A percentile compares a stretch with the other conserved stretches of the same genome.
phyloP scores from a whole-genome alignment of 2,888 invertebrate genomes.

The Lithophane semibrunnea region DNA sequence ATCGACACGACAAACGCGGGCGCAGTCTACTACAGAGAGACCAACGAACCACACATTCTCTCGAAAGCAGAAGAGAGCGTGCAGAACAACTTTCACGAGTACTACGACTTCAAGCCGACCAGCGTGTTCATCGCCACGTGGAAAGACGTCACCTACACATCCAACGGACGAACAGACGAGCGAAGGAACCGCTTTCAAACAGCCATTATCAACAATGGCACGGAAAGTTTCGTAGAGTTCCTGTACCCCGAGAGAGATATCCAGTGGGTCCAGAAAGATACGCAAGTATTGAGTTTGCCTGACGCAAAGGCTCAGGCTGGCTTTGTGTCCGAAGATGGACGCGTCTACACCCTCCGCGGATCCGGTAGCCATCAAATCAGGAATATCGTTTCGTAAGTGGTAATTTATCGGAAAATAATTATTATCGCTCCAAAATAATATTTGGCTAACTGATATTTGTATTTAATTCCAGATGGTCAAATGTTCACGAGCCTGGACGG shows the following conservation, averaged over 20 bases:
- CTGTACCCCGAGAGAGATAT: slow-evolving; percentile 97
- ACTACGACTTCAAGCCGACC: slow-evolving; percentile 93
- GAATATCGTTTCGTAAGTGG: slow-evolving; percentile 93
- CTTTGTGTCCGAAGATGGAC: slow-evolving; percentile 95
- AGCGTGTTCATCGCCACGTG: slow-evolving; percentile 97
- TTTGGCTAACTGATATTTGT: slow-evolving; percentile 3
- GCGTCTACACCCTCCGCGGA: slow-evolving; percentile 93
- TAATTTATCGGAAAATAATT: background rate
- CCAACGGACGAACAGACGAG: slow-evolving; percentile 90
- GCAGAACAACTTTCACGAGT: slow-evolving; percentile 93
- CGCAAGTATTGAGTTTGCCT: slow-evolving; percentile 93
- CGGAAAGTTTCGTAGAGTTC: slow-evolving; percentile 95
- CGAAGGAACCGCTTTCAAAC: slow-evolving; percentile 97
- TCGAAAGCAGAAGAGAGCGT: slow-evolving; percentile 93
- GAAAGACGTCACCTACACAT: slow-evolving; percentile 95
- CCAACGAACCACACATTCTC: slow-evolving; percentile 91
- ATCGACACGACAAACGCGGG: slow-evolving; percentile 95
- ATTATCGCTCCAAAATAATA: background rate
- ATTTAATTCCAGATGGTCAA: slow-evolving; percentile 93
- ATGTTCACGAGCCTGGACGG: slow-evolving; percentile 95
- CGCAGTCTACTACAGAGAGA: slow-evolving; percentile 93
- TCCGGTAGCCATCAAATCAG: slow-evolving; percentile 97
- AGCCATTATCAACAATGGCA: slow-evolving; percentile 92
- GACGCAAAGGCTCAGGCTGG: slow-evolving; percentile 98
- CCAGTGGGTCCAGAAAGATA: slow-evolving; percentile 97